These are phyloP conservation scores for Cephus rjabovi DNA, from an alignment of 2,888 invertebrate species.

Conservation along the genomic window DNA sequence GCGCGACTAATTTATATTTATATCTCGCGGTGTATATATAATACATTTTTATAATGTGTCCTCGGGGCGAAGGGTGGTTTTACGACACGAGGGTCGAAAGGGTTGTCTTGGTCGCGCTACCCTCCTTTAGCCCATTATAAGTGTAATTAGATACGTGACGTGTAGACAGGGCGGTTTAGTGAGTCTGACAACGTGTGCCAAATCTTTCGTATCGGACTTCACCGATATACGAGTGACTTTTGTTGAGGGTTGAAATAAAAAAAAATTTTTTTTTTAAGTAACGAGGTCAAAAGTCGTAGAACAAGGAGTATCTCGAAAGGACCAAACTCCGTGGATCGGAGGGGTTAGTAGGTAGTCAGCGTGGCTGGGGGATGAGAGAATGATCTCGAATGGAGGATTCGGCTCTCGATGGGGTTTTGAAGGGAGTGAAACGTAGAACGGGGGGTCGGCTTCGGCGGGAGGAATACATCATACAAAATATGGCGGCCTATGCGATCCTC, in stretches of 20 bases:
- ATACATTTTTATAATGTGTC: slow-evolving; percentile 44
- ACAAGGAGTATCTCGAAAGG: neutral
- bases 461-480: slow-evolving; percentile 62
- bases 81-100: slow-evolving; percentile 25
- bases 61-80: slow-evolving; percentile 31
- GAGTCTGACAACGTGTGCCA: slow-evolving; percentile 2
- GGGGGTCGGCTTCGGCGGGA: slow-evolving; percentile 15
- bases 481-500: slow-evolving; percentile 62
- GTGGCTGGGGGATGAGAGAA: neutral
- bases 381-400: slow-evolving; percentile 3
- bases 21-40: slow-evolving; percentile 38
- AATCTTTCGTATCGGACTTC: neutral
- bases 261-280: neutral
- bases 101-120: slow-evolving; percentile 24
- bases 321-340: neutral
- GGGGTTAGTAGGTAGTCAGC: neutral
- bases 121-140: slow-evolving; percentile 25
- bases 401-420: slow-evolving; percentile 1
- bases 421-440: slow-evolving; percentile 36
- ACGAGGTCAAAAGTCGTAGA: neutral
- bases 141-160: slow-evolving; percentile 26
- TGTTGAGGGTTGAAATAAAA: neutral
- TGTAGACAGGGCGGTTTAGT: slow-evolving; percentile 16
- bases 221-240: neutral
- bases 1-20: slow-evolving; percentile 41